Base-by-base conservation (phyloP, 2,113 vertebrate genomes). In the Eptesicus fuscus region DNA sequence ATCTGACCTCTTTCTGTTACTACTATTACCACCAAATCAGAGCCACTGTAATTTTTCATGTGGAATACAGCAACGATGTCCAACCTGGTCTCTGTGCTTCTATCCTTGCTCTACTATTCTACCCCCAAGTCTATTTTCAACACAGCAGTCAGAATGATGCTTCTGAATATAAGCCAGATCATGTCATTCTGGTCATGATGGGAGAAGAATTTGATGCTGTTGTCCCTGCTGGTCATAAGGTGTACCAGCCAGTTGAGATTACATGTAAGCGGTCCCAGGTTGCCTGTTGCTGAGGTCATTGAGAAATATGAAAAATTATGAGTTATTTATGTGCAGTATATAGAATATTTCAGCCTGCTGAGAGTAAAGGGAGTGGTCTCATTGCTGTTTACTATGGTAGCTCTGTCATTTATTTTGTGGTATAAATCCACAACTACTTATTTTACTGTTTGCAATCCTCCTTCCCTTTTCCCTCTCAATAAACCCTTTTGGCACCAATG, bases 141-240 rank as follows among this genome's bases (percentile, higher is more conserved):
- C 18, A 88, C 0, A 65, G 73, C 47, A 53, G n/a, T 78, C 13
- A 85, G 74, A 95, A 91, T 13, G 14, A 78, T 25, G 53, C 32
- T 74, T 88, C 85, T 42, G 32, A 40, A n/a, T 79, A 30, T n/a
- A 95, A 95, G 83, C 22, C 85, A 76, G 78, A 71, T n/a, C 37
- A 59, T 20, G 37, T 73, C 71, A 63, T 51, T 84, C 37, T 20
- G 47, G 44, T 80, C 30, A 37, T n/a, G 32, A 88, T 9, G 71
- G 9, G 6, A 87, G 25, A 63, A 74, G 20, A 90, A 79, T 44
- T 12, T 65, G 83, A 88, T 32, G n/a, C 40, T 91, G n/a, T 10
- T 86, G 74, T 16, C 23, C 40, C 30, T 90, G 32, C 17, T 18
- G 10, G 63, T 7, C 65, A 83, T 9, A 40, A 30, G 35, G 47